Evolutionary conservation across 2,113 vertebrate genomes (phyloP).

Genomic region (Chinchilla lanigera): DNA sequence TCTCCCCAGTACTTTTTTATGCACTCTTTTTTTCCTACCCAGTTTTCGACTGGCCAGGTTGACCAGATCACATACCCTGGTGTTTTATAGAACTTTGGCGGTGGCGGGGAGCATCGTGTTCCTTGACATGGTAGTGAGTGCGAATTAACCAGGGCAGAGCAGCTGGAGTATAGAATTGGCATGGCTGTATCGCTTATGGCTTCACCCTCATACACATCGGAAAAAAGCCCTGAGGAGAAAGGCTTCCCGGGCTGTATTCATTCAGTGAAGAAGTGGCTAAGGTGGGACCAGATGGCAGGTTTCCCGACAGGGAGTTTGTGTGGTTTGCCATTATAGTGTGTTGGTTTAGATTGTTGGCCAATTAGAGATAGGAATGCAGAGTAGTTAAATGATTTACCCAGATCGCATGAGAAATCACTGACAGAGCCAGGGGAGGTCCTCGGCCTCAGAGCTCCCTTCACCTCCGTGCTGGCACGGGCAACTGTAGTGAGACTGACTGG

Average conservation of each 20-base stretch:
- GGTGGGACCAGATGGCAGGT: not conserved
- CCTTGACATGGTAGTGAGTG: not conserved
- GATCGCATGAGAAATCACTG: not conserved
- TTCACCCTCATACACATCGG: not conserved
- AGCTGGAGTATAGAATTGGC: not conserved
- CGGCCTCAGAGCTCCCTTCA: not conserved
- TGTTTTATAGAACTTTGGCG: slow-evolving; percentile 19
- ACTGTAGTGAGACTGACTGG: not conserved
- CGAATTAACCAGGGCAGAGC: not conserved
- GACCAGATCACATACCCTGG: not conserved
- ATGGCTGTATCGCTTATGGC: not conserved
- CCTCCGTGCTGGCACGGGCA: not conserved
- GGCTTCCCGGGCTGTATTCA: not conserved
- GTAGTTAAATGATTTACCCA: not conserved
- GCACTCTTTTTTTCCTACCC: not conserved
- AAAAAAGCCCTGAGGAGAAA: not conserved
- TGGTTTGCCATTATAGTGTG: not conserved
- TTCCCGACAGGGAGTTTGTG: not conserved
- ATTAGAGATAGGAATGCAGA: not conserved
- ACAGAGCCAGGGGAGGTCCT: not conserved
- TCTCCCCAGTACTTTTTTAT: not conserved
- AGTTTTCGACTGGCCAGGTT: not conserved
- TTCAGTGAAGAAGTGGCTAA: not conserved
- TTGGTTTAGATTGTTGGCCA: not conserved
- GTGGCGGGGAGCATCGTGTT: not conserved